Percentiles rank a stretch among this genome's conserved stretches.
phyloP scores from a whole-genome alignment of 2,888 invertebrate genomes.

The Nycteola revayana region DNA sequence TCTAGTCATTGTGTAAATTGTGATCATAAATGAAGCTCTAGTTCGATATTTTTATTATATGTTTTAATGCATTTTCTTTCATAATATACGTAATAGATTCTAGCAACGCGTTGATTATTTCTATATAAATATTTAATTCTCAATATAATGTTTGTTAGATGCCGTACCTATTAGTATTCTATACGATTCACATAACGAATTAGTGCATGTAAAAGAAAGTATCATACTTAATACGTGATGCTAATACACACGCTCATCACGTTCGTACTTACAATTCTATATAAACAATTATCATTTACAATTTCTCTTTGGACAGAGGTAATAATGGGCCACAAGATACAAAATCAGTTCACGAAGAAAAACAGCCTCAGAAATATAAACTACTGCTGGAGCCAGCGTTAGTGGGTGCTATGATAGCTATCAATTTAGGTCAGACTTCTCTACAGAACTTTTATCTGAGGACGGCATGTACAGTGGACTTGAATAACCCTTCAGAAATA shows the following conservation, averaged over 20 bases:
- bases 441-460: constrained; percentile 88
- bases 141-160: too few species aligned
- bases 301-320: constrained; percentile 29
- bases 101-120: too few species aligned
- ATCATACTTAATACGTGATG: too few species aligned
- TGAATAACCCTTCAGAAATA: constrained; percentile 82
- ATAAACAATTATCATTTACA: constrained; percentile 2
- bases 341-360: constrained; percentile 24
- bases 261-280: constrained; percentile 9
- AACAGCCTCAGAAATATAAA: constrained; percentile 48
- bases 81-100: too few species aligned
- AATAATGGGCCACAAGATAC: constrained; percentile 24
- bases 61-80: too few species aligned
- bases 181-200: constrained; percentile 3
- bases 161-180: too few species aligned
- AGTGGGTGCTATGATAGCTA: constrained; percentile 84
- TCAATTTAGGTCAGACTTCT: constrained; percentile 84
- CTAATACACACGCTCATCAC: too few species aligned
- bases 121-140: too few species aligned
- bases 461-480: constrained; percentile 88
- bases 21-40: too few species aligned
- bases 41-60: too few species aligned
- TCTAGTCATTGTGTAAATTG: too few species aligned
- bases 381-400: constrained; percentile 87
- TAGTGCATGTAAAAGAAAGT: constrained; percentile 12